Evolutionary conservation across 2,888 invertebrate genomes (phyloP).

Genomic region (Oxytorus armatus): DNA sequence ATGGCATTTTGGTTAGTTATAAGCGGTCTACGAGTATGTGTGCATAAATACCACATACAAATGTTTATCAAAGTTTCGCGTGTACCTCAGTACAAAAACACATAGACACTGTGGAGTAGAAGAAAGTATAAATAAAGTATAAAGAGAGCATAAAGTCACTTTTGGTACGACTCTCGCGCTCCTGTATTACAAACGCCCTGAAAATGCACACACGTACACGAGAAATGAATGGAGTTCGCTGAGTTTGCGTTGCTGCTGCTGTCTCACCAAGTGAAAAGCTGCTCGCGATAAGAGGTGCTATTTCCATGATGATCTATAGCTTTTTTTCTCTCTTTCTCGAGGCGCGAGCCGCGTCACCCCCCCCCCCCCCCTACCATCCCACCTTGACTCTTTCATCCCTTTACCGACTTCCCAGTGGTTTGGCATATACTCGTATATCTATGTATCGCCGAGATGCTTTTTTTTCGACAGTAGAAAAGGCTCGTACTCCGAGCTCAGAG

Average conservation of each 20-base stretch:
- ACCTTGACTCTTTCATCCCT: background rate
- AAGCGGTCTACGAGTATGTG: background rate
- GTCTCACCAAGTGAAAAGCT: constrained; percentile 52
- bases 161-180: background rate
- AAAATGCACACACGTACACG: constrained; percentile 33
- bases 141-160: constrained; percentile 30
- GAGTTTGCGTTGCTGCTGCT: constrained; percentile 57
- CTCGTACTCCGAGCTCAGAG: constrained; percentile 20
- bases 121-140: constrained; percentile 20
- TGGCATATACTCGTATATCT: background rate
- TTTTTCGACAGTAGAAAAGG: constrained; percentile 24
- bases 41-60: background rate
- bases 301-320: constrained; percentile 63
- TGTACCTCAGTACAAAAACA: background rate
- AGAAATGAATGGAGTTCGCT: constrained; percentile 58
- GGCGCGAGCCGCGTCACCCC: constrained; percentile 9
- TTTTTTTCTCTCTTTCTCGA: constrained; percentile 51
- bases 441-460: constrained; percentile 26
- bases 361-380: constrained; percentile 26
- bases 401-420: too few relatives aligned
- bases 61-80: background rate
- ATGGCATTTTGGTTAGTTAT: too few relatives aligned
- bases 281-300: constrained; percentile 62
- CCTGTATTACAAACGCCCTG: constrained; percentile 32
- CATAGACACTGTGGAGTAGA: constrained; percentile 11